A percentile compares a stretch with the other conserved stretches of the same genome.
phyloP scores from a whole-genome alignment of 1,140 invertebrate species.

The Aphelinus atriplicis region DNA sequence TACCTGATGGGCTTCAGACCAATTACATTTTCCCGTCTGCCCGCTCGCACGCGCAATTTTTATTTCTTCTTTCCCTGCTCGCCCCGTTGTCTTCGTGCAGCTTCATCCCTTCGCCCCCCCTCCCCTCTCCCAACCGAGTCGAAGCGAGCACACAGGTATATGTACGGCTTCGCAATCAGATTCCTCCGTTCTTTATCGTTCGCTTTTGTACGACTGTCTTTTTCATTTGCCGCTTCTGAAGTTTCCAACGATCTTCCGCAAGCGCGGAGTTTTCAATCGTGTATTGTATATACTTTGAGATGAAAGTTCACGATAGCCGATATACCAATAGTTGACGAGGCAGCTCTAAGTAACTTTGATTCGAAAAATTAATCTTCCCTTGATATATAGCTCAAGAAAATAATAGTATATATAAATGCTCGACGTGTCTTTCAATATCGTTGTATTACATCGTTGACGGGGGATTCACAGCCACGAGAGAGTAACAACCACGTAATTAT shows the following conservation, averaged over 20 bases:
- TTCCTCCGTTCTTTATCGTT: neutral
- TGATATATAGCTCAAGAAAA: too few species aligned
- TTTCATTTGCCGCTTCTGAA: neutral
- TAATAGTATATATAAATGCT: too few species aligned
- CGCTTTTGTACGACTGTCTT: neutral
- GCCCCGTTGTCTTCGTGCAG: constrained; percentile 1
- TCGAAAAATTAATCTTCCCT: too few species aligned
- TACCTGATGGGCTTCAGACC: neutral
- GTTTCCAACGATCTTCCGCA: constrained; percentile 6
- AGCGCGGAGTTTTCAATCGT: neutral
- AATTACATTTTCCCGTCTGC: constrained; percentile 29
- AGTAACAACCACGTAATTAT: too few species aligned
- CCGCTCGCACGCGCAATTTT: neutral
- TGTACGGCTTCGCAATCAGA: constrained; percentile 12
- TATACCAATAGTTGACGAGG: too few species aligned
- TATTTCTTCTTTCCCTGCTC: neutral
- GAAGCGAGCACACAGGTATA: neutral
- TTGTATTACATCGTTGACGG: too few species aligned
- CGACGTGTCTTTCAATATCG: too few species aligned
- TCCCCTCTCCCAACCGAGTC: neutral
- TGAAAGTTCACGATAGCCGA: too few species aligned
- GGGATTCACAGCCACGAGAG: too few species aligned
- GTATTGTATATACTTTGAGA: too few species aligned
- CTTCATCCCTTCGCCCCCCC: constrained; percentile 12
- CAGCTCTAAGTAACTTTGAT: too few species aligned